Percentiles rank a stretch among this genome's conserved stretches.
Conservation (phyloP, 2,888 invertebrate species). For the Cerastis leucographa region DNA sequence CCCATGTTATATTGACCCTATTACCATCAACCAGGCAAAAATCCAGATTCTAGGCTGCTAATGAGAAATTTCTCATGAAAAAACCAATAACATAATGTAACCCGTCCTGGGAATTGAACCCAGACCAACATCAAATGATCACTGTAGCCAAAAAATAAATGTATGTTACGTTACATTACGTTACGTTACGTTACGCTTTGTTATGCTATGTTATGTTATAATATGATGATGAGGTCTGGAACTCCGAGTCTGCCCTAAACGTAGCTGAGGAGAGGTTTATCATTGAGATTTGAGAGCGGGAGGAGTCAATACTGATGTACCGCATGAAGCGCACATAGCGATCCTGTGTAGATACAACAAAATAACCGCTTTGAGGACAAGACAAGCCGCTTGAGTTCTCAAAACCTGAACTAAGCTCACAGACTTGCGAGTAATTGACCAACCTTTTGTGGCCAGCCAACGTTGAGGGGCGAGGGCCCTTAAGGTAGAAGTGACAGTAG, state of each 20-base stretch:
- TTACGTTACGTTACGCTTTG: no score
- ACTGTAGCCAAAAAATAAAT: no score
- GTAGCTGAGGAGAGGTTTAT: background rate
- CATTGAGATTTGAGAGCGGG: no score
- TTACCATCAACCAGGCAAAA: background rate
- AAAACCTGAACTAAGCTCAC: constrained; percentile 9
- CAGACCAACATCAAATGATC: background rate
- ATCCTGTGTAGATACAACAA: constrained; percentile 3
- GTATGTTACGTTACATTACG: no score
- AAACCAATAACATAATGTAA: background rate
- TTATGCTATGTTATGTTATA: no score
- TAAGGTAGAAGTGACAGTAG: no score
- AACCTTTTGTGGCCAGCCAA: constrained; percentile 3
- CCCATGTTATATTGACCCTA: background rate
- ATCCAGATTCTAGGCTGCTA: background rate
- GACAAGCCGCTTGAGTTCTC: constrained; percentile 16
- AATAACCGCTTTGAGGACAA: background rate
- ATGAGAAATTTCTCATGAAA: background rate
- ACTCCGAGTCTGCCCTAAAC: background rate
- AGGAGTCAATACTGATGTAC: constrained; percentile 20
- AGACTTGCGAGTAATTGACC: constrained; percentile 16
- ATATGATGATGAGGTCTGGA: no score
- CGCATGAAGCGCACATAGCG: constrained; percentile 23
- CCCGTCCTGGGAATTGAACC: background rate
- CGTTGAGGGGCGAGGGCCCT: no score